Conservation (phyloP, 2,797 vertebrate genomes). For the Agapornis canus region DNA sequence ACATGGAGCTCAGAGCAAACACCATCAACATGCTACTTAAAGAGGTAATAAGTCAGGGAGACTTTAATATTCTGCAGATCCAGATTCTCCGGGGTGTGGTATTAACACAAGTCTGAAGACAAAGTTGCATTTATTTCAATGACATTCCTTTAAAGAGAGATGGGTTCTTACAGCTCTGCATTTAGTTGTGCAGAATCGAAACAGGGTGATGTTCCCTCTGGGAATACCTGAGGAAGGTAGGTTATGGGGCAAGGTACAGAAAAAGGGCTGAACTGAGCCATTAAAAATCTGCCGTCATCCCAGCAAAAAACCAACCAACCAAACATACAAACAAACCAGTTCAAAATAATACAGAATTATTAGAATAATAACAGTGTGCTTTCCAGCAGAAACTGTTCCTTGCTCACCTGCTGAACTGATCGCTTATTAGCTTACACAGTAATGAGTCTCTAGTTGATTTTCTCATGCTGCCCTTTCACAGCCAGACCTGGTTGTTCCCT, state of each 20-base stretch:
- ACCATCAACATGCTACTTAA: conserved; percentile 46
- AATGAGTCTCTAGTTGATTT: not conserved
- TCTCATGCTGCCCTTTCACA: conserved; percentile 4
- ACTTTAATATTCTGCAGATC: conserved; percentile 31
- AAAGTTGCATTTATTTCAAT: conserved; percentile 34
- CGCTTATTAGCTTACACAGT: not conserved
- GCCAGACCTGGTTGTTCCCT: not conserved
- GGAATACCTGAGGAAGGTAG: not conserved
- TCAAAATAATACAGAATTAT: not conserved
- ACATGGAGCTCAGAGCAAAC: not conserved
- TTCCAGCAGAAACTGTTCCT: not conserved
- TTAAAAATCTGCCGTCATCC: not conserved
- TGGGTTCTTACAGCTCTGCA: not conserved
- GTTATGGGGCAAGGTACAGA: not conserved
- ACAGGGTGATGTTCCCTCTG: not conserved
- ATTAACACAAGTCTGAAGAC: conserved; percentile 16
- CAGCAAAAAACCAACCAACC: not conserved
- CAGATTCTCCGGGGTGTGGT: not conserved
- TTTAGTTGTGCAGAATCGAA: not conserved
- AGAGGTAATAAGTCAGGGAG: conserved; percentile 32
- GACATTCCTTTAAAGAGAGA: not conserved
- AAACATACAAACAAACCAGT: too few relatives aligned
- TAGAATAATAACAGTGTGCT: not conserved
- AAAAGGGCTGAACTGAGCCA: not conserved
- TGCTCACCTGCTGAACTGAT: conserved; percentile 19